These are phyloP conservation scores for Hermaeophaga mercurialis DNA, from an alignment of 2,888 invertebrate genomes.

Conservation along the genomic window DNA sequence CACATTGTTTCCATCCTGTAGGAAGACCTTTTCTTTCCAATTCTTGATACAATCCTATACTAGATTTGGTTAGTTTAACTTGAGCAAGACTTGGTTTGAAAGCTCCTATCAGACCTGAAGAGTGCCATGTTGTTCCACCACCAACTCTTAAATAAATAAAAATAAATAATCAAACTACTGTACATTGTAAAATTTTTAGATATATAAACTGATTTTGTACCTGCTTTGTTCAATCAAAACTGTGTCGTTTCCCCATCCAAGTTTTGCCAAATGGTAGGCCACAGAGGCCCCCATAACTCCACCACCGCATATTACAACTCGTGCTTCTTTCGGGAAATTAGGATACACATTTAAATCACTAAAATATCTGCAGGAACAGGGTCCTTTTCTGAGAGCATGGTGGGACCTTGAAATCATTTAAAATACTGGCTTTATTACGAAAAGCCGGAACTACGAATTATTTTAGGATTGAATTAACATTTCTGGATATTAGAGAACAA, in stretches of 20 bases:
- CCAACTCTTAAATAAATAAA: slow-evolving; percentile 65
- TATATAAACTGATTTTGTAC: slow-evolving; percentile 59
- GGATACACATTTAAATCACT: background rate
- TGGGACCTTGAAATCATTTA: slow-evolving; percentile 26
- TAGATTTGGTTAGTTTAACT: slow-evolving; percentile 80
- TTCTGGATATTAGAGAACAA: background rate
- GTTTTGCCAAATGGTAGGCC: slow-evolving; percentile 83
- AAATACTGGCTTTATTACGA: background rate
- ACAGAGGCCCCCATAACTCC: slow-evolving; percentile 92
- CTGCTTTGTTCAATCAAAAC: slow-evolving; percentile 84
- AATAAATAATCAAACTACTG: background rate
- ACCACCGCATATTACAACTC: slow-evolving; percentile 89
- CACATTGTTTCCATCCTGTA: slow-evolving; percentile 92
- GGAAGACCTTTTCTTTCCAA: slow-evolving; percentile 72
- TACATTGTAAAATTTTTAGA: background rate
- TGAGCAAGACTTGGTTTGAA: slow-evolving; percentile 85
- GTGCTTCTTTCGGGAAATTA: slow-evolving; percentile 62
- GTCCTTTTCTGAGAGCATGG: slow-evolving; percentile 17
- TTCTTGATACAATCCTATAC: slow-evolving; percentile 74
- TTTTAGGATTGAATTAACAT: slow-evolving; percentile 1
- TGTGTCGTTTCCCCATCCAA: slow-evolving; percentile 83
- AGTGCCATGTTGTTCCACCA: slow-evolving; percentile 80
- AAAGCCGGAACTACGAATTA: background rate
- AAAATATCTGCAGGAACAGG: slow-evolving; percentile 13
- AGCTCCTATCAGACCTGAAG: slow-evolving; percentile 81